A percentile compares a stretch with the other conserved stretches of the same genome.
phyloP scores from a whole-genome alignment of 2,797 vertebrate genomes.

The Lates japonicus region DNA sequence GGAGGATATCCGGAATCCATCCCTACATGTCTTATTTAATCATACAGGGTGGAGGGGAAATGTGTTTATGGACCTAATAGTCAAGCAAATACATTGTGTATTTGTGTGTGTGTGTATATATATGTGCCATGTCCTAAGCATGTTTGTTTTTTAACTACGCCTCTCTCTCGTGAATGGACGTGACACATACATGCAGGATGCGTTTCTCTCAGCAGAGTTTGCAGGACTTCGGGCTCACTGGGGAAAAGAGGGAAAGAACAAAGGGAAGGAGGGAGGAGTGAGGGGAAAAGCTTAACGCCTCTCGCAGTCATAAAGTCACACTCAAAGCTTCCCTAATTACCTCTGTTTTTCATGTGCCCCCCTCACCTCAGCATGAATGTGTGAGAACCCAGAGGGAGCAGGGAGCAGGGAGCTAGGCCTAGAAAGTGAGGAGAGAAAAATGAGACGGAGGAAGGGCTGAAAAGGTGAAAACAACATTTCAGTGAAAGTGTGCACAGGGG shows the following conservation, averaged over 20 bases:
- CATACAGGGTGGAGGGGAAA: constrained; percentile 74
- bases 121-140: constrained; percentile 31
- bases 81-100: constrained; percentile 50
- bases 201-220: constrained; percentile 48
- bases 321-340: constrained; percentile 67
- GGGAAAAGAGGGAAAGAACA: constrained; percentile 55
- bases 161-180: constrained; percentile 57
- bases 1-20: constrained; percentile 84
- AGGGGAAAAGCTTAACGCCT: constrained; percentile 56
- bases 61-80: constrained; percentile 72
- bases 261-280: constrained; percentile 48
- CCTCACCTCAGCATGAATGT: constrained; percentile 61
- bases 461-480: constrained; percentile 29
- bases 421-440: constrained; percentile 28
- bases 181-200: constrained; percentile 65
- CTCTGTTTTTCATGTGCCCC: constrained; percentile 69
- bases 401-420: neutral
- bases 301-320: constrained; percentile 66
- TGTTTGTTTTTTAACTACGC: constrained; percentile 56
- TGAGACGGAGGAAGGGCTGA: constrained; percentile 24
- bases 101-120: constrained; percentile 42
- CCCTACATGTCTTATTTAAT: constrained; percentile 81
- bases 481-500: constrained; percentile 67
- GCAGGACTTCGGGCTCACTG: constrained; percentile 17
- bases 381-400: constrained; percentile 39